phyloP scores from a whole-genome alignment of 2,797 vertebrate species.

The Halcyon smyrnensis region DNA sequence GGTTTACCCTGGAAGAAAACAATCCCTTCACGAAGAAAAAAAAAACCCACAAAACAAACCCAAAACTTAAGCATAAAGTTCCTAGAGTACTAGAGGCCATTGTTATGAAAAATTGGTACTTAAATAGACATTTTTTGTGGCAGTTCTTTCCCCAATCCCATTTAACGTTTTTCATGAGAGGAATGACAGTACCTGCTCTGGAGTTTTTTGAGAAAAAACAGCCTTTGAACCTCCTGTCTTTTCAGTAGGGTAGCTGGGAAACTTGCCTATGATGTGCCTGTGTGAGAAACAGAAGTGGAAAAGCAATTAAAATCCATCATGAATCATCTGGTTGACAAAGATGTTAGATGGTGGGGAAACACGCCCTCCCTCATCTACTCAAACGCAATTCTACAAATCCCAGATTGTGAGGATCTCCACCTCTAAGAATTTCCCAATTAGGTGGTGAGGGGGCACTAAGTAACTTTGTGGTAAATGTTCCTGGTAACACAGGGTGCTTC shows the following conservation, averaged over 20 bases:
- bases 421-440: not conserved
- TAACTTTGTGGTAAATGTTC: not conserved
- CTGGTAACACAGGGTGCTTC: not conserved
- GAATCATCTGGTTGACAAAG: not conserved
- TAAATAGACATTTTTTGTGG: not conserved
- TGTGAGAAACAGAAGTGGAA: not conserved
- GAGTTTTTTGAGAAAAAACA: conserved; percentile 84
- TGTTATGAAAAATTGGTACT: not conserved
- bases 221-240: conserved; percentile 83
- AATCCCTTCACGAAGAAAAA: not conserved
- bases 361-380: not conserved
- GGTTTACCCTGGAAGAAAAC: not conserved
- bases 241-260: conserved; percentile 83
- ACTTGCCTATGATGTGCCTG: conserved; percentile 84
- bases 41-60: too few relatives aligned
- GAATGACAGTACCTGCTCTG: conserved; percentile 81
- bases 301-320: not conserved
- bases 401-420: not conserved
- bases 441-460: not conserved
- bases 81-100: not conserved
- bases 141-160: not conserved
- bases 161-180: not conserved
- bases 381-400: not conserved
- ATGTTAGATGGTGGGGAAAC: not conserved
- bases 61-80: not conserved